Evolutionary conservation across 2,888 invertebrate genomes (phyloP), one percentile per base, ranked within the genome.

Genomic region (Seira musarum): DNA sequence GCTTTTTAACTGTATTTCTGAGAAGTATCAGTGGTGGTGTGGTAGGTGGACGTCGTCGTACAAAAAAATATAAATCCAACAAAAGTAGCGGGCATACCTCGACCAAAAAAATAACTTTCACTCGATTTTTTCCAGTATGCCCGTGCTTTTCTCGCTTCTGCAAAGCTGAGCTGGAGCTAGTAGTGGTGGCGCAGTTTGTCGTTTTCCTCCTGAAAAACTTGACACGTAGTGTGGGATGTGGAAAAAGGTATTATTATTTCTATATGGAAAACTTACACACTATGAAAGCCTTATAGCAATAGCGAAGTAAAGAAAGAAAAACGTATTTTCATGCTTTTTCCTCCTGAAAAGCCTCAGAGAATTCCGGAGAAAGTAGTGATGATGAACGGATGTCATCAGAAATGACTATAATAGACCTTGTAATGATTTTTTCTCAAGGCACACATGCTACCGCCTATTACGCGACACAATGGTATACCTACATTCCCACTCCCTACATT

Each of bases 381-480:
- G 79, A 79, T 80, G 80, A 80, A 74, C 73, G 80, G 80, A 74
- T 80, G 80, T 80, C 80, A 80, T 80, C 80, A 73, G 79, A 79
- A 79, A 73, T 79, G 79, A 79, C 79, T 79, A 79, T 73, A 73
- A 73, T 73, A 67, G 69, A 69, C 35, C 69, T 80, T 74, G 73
- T 80, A 80, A 80, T 80, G 80, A 80, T 80, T 80, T 74, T 49
- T 60, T 60, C 60, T 60, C 60, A 60, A 60, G 60, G 60, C 60
- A 60, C 60, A 60, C 60, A 60, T 60, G 60, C 60, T 60, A 60
- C 60, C 60, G 60, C 60, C 60, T 60, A 60, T 60, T 60, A 60
- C 60, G 60, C 60, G 60, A 60, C 60, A 60, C 60, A 60, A 60
- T 60, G 60, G 60, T 60, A 60, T 60, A 60, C 60, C 60, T 60